phyloP scores from a whole-genome alignment of 2,113 vertebrate genomes.

The Rhinolophus ferrumequinum region DNA sequence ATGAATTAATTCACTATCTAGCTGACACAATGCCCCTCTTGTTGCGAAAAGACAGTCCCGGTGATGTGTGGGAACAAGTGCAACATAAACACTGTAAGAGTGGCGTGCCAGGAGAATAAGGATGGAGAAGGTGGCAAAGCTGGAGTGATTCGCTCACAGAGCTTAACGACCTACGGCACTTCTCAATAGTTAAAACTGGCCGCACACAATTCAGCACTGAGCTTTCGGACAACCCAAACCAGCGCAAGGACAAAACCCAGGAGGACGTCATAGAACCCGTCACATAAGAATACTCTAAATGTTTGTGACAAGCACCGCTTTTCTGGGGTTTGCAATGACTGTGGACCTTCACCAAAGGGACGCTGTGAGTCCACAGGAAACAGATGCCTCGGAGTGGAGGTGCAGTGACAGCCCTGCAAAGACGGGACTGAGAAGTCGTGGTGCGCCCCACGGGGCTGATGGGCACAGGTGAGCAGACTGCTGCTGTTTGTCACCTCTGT shows the following conservation, averaged over 20 bases:
- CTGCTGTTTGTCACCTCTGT: fast-evolving
- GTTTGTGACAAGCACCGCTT: neutral
- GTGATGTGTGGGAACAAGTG: fast-evolving
- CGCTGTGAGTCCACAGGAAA: fast-evolving
- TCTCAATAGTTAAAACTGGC: fast-evolving
- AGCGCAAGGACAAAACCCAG: neutral
- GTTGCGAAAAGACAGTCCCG: neutral
- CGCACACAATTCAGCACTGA: neutral
- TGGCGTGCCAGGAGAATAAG: neutral
- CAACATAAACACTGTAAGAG: no score
- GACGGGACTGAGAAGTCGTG: fast-evolving
- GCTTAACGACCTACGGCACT: fast-evolving
- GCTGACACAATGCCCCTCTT: neutral
- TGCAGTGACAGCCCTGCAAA: fast-evolving
- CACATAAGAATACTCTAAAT: fast-evolving
- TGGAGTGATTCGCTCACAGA: fast-evolving
- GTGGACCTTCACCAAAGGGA: neutral
- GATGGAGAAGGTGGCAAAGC: no score
- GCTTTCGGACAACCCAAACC: neutral
- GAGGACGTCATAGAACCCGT: fast-evolving
- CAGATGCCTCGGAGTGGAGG: neutral
- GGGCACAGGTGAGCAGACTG: fast-evolving
- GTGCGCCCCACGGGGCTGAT: fast-evolving
- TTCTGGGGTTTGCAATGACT: no score
- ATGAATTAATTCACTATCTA: no score